These are phyloP conservation scores for Hippocampus abdominalis DNA, from an alignment of 2,113 vertebrate species.

Conservation along the genomic window DNA sequence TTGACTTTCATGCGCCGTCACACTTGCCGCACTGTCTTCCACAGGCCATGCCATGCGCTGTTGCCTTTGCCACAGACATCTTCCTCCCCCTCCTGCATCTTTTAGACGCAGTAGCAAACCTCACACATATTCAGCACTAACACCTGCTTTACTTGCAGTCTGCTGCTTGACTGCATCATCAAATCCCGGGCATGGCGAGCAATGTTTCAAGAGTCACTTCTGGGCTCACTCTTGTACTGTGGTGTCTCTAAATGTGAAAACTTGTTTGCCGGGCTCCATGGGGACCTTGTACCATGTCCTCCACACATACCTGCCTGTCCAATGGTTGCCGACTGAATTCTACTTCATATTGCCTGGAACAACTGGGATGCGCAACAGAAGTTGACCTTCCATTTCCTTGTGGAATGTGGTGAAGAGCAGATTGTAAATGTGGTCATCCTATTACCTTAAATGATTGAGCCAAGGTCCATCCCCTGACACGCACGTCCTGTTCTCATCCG, in stretches of 20 bases:
- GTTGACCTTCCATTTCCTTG: slow-evolving; percentile 18
- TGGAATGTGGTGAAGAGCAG: slow-evolving; percentile 20
- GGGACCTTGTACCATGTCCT: slow-evolving; percentile 13
- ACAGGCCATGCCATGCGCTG: slow-evolving; percentile 14
- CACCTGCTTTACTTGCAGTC: slow-evolving; percentile 25
- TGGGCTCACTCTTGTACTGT: neutral
- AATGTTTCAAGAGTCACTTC: slow-evolving; percentile 33
- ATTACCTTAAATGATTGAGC: slow-evolving; percentile 35
- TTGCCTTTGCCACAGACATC: slow-evolving; percentile 14
- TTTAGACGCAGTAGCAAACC: neutral
- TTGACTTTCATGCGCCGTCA: slow-evolving; percentile 39
- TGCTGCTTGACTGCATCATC: slow-evolving; percentile 39
- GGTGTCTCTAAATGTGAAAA: neutral
- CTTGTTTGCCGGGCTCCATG: slow-evolving; percentile 14
- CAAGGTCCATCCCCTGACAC: slow-evolving; percentile 8
- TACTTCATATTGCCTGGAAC: neutral
- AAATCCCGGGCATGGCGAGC: slow-evolving; percentile 30
- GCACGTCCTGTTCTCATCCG: neutral
- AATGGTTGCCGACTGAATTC: slow-evolving; percentile 14
- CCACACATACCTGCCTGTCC: slow-evolving; percentile 2
- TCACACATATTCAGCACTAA: neutral
- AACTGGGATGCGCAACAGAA: neutral
- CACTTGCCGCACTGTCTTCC: slow-evolving; percentile 13
- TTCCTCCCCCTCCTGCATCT: slow-evolving; percentile 14
- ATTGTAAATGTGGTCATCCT: slow-evolving; percentile 24